phyloP scores from a whole-genome alignment of 2,888 invertebrate species.

The Dolichopus griseipennis region DNA sequence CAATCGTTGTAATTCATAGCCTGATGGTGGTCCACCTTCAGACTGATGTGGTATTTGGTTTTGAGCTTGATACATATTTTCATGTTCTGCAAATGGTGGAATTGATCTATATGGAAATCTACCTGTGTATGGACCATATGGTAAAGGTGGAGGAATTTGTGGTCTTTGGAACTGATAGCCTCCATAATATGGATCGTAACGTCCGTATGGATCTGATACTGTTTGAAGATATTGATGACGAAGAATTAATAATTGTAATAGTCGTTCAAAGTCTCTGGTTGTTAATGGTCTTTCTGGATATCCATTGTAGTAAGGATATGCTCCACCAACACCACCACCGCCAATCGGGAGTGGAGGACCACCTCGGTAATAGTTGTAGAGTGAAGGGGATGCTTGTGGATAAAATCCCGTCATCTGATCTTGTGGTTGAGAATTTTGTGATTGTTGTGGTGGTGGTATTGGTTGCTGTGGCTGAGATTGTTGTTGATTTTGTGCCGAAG shows the following conservation, averaged over 20 bases:
- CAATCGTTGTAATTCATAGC: conserved; percentile 46
- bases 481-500: conserved; percentile 13
- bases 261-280: conserved; percentile 58
- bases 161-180: conserved; percentile 12
- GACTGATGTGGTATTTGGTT: conserved; percentile 21
- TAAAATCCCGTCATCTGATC: conserved; percentile 33
- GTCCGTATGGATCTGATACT: conserved; percentile 27
- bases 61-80: conserved; percentile 25
- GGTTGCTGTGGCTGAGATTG: conserved; percentile 27
- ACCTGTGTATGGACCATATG: conserved; percentile 19
- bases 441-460: conserved; percentile 18
- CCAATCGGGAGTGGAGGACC: conserved; percentile 39
- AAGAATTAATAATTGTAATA: conserved; percentile 56
- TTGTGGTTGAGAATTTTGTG: conserved; percentile 32
- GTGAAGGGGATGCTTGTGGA: conserved; percentile 30
- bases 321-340: not conserved
- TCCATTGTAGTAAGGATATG: conserved; percentile 43
- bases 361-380: conserved; percentile 21
- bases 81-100: conserved; percentile 17
- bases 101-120: conserved; percentile 17
- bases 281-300: conserved; percentile 60
- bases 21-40: conserved; percentile 28
- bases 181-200: conserved; percentile 14
- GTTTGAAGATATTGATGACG: conserved; percentile 53
- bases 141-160: conserved; percentile 21